Conservation (phyloP, 37 sponge, comb jelly and placozoan species). For the Petrosia ficiformis region DNA sequence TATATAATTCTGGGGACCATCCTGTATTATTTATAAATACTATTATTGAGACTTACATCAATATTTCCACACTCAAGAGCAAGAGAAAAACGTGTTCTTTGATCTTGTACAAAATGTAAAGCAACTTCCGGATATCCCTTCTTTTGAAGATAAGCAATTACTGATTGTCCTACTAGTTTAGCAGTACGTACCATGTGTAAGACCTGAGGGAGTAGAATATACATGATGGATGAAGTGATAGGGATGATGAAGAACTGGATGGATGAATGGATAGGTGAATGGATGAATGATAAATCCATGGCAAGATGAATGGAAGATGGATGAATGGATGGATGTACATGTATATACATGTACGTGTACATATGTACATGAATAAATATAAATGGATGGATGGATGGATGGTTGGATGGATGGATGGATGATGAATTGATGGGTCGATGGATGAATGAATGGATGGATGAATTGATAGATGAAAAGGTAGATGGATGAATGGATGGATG, state of each 20-base stretch:
- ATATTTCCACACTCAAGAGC: slow-evolving; percentile 98
- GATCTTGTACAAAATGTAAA: slow-evolving; percentile 98
- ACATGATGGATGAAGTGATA: slow-evolving; percentile 14
- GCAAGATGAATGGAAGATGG: too few species aligned
- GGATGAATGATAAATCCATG: too few species aligned
- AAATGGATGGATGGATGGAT: not conserved
- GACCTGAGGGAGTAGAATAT: slow-evolving; percentile 64
- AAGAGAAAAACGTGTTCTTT: slow-evolving; percentile 84
- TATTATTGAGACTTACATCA: slow-evolving; percentile 79
- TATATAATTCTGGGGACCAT: too few species aligned
- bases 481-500: not conserved
- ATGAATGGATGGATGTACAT: too few species aligned
- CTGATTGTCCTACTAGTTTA: slow-evolving; percentile 92
- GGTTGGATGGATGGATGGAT: not conserved
- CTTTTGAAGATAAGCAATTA: slow-evolving; percentile 96
- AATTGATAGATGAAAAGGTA: not conserved
- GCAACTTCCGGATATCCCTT: slow-evolving; percentile 99
- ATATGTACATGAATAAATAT: not conserved
- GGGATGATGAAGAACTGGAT: too few species aligned
- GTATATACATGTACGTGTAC: too few species aligned
- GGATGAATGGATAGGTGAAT: not conserved
- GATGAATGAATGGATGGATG: too few species aligned
- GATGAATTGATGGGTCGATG: too few species aligned
- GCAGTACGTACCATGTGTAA: slow-evolving; percentile 95
- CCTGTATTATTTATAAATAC: too few species aligned